These are phyloP conservation scores for Parazoanthus swiftii DNA, from an alignment of 92 coral and sea anemone genomes.

Conservation along the genomic window DNA sequence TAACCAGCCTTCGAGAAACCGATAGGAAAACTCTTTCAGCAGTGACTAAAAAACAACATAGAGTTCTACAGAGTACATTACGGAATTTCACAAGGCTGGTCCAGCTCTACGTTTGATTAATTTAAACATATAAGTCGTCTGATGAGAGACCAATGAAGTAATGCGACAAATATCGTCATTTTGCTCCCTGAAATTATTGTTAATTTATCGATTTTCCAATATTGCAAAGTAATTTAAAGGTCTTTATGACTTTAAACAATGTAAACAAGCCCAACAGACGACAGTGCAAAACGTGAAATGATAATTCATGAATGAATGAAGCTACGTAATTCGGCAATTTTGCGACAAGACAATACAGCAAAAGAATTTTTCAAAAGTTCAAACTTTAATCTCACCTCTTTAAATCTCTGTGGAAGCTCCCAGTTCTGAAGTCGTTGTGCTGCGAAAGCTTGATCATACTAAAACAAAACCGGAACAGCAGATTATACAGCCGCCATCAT, in stretches of 20 bases:
- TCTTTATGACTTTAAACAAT: not conserved
- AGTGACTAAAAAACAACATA: too few species aligned
- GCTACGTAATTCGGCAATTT: not conserved
- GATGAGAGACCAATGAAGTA: not conserved
- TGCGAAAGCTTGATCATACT: conserved; percentile 94
- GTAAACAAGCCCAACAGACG: not conserved
- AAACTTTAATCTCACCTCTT: conserved; percentile 69
- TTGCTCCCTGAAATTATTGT: too few species aligned
- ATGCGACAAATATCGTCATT: not conserved
- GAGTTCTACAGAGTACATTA: too few species aligned
- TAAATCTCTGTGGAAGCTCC: conserved; percentile 81
- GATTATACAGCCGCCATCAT: not conserved
- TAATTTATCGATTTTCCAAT: too few species aligned
- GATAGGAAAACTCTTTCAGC: too few species aligned
- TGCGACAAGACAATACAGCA: not conserved
- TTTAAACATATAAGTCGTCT: too few species aligned
- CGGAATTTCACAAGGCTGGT: too few species aligned
- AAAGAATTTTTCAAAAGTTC: not conserved
- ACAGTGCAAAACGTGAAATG: too few species aligned
- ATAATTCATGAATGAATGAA: not conserved
- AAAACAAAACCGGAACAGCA: conserved; percentile 6
- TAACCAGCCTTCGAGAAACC: too few species aligned
- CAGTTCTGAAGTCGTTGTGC: conserved; percentile 94
- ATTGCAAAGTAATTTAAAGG: too few species aligned
- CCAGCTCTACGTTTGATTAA: too few species aligned